These are phyloP conservation scores for Hucho hucho DNA, from an alignment of 2,113 vertebrate species.

Conservation along the genomic window DNA sequence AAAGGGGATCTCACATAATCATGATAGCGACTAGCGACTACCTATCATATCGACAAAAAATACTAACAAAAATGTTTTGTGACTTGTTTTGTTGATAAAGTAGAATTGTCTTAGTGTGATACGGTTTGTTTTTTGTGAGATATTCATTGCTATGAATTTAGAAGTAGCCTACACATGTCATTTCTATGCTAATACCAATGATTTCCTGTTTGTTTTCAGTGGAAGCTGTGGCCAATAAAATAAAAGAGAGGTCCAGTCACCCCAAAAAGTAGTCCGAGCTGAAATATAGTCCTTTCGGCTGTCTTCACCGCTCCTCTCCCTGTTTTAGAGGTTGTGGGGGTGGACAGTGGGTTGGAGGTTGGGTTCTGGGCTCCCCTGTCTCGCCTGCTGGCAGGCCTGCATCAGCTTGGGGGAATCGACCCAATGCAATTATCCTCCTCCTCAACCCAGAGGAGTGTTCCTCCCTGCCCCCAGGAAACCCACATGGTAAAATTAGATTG, in stretches of 20 bases:
- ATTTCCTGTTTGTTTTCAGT: not conserved
- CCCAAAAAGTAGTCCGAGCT: no score
- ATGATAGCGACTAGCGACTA: no score
- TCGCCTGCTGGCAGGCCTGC: no score
- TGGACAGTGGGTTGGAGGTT: not conserved
- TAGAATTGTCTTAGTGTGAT: not conserved
- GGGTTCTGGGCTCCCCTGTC: not conserved
- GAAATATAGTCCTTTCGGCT: not conserved
- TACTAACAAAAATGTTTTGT: no score
- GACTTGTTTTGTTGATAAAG: no score
- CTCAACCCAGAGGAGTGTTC: not conserved
- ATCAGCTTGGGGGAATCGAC: not conserved
- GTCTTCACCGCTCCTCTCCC: not conserved
- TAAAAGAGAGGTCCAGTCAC: no score
- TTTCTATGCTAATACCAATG: not conserved
- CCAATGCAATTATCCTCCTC: constrained; percentile 17
- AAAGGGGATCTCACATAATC: not conserved
- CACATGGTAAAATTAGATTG: constrained; percentile 1
- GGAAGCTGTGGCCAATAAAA: no score
- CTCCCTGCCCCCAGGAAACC: not conserved
- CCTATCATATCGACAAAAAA: no score
- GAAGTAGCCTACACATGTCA: not conserved
- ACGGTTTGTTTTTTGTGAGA: not conserved
- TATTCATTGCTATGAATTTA: not conserved
- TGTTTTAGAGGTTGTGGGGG: not conserved